Evolutionary conservation across 2,888 invertebrate species (phyloP), one percentile per base, ranked within the genome.

Genomic region (Drosophila merina): DNA sequence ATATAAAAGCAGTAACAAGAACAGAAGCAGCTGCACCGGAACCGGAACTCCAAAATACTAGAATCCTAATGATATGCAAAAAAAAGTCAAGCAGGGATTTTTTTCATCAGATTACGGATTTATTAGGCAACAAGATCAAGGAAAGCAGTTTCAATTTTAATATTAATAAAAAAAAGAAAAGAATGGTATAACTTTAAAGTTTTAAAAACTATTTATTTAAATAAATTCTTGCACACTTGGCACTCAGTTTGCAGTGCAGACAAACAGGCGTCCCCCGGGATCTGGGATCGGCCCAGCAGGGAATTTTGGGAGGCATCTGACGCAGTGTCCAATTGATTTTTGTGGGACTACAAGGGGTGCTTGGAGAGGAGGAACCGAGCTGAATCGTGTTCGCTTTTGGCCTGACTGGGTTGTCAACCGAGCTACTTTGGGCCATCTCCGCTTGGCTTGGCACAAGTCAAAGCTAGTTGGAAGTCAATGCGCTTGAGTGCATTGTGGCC

Each of bases 251-350:
- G 10, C 57, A 50, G 50, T 52, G 68, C 31, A 58, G 36, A 54
- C 69, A 69, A 52, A 54, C 54, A 49, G 47, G 38, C 52, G 45
- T 38, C 52, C 33, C 63, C 30, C 33, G 63, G 62, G 38, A 45
- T 51, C 30, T 42, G 10, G 30, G 5, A 30, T 42, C 40, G 3
- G 40, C 8, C 51, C 63, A 50, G 38, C 44, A 45, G 51, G 66
- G 66, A 33, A 14, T 25, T 40, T 67, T 67, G 42, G 40, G 26
- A 36, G 33, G 42, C 67, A 66, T 68, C 70, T 69, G 55, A 50
- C 70, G 44, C 70, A 70, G 60, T 70, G 71, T 58, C 60, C 70
- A 70, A 70, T 70, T 70, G 69, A 70, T 70, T 70, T 70, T 49
- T 70, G 59, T 50, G 52, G 67, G 31, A 36, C 5, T 45, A 12